Conservation (phyloP, 2,888 invertebrate species). For the Perdita meconis region DNA sequence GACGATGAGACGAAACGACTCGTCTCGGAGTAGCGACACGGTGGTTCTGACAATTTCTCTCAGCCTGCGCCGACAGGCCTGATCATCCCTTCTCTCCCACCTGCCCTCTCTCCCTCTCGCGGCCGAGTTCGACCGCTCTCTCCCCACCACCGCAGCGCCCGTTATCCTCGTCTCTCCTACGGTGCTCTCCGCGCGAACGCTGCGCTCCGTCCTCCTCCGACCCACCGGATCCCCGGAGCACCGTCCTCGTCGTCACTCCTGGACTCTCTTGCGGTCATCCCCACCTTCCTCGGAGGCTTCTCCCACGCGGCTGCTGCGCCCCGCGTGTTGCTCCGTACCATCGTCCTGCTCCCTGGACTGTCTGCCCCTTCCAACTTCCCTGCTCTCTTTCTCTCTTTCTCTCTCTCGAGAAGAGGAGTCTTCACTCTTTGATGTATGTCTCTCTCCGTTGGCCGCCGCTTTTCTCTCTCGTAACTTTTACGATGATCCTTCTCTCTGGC, state of each 20-base stretch:
- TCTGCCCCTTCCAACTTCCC: background rate
- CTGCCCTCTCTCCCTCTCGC: constrained; percentile 30
- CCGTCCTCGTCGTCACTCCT: constrained; percentile 22
- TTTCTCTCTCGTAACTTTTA: background rate
- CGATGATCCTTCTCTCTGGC: constrained; percentile 11
- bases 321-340: constrained; percentile 45
- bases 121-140: too few relatives aligned
- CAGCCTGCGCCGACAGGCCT: constrained; percentile 71
- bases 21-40: constrained; percentile 76
- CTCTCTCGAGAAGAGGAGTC: too few relatives aligned
- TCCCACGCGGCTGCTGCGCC: constrained; percentile 48
- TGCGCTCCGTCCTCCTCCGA: background rate
- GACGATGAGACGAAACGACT: constrained; percentile 67
- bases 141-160: background rate
- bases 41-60: constrained; percentile 78
- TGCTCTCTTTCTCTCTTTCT: constrained; percentile 14
- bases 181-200: background rate
- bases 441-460: too few relatives aligned
- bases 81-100: constrained; percentile 72
- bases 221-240: constrained; percentile 2
- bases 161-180: background rate
- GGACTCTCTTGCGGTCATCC: constrained; percentile 65
- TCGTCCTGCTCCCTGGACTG: constrained; percentile 11
- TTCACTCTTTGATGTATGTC: too few relatives aligned
- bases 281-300: constrained; percentile 44